phyloP scores from a whole-genome alignment of 2,888 invertebrate genomes.

The Esperia sulphurella region DNA sequence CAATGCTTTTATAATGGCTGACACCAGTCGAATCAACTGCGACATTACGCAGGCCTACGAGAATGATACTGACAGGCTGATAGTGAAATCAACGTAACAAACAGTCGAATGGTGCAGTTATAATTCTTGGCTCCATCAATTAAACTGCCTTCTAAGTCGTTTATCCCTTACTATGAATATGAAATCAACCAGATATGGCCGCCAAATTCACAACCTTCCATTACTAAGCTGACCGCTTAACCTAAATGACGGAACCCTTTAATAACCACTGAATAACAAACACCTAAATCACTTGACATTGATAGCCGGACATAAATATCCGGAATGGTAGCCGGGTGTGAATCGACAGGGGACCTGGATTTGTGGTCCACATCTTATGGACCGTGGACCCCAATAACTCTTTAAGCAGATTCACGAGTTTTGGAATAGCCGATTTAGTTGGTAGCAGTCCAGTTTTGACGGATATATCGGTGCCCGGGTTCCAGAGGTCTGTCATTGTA shows the following conservation, averaged over 20 bases:
- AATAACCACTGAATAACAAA: constrained; percentile 29
- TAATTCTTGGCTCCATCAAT: no score
- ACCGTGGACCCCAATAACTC: constrained; percentile 60
- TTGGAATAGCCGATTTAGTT: constrained; percentile 50
- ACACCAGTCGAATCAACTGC: no score
- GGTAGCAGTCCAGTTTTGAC: constrained; percentile 5
- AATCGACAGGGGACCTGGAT: constrained; percentile 61
- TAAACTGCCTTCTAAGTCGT: no score
- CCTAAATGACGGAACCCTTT: constrained; percentile 12
- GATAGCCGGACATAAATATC: constrained; percentile 33
- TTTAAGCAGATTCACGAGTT: constrained; percentile 52
- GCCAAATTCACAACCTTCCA: no score
- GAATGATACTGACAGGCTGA: no score
- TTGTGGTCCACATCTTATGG: constrained; percentile 56
- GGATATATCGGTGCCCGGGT: background rate
- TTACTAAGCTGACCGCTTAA: background rate
- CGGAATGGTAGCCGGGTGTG: constrained; percentile 36
- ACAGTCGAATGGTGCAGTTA: no score
- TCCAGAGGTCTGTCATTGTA: no score
- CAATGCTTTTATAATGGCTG: no score
- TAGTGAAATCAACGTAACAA: no score
- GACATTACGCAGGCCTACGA: no score
- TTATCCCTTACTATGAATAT: no score
- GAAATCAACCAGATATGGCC: no score
- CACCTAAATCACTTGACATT: constrained; percentile 29